Evolutionary conservation across 2,888 invertebrate species (phyloP).

Genomic region (Lasioglossum pauxillum): DNA sequence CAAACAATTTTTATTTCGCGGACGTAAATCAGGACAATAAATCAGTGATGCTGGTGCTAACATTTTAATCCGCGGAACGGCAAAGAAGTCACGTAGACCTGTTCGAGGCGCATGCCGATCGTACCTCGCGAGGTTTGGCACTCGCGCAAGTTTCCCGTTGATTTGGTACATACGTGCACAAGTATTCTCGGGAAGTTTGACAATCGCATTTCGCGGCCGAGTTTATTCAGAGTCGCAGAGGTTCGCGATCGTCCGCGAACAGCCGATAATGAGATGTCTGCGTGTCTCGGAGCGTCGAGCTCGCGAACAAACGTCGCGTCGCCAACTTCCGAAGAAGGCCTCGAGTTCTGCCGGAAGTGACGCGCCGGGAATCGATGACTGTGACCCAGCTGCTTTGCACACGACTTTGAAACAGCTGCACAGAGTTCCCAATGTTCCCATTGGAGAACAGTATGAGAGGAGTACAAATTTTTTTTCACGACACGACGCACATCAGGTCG

Average conservation of each 20-base stretch:
- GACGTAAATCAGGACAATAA: background rate
- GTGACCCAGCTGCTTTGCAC: background rate
- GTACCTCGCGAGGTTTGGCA: background rate
- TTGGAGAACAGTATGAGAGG: too few relatives aligned
- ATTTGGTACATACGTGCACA: background rate
- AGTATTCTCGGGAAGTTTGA: background rate
- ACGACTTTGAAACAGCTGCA: background rate
- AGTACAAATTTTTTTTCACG: too few relatives aligned
- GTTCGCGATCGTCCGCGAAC: background rate
- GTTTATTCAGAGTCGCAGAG: background rate
- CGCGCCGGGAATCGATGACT: background rate
- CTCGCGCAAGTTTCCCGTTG: background rate
- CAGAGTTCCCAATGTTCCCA: background rate
- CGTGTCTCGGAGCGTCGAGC: background rate
- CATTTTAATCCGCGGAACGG: background rate
- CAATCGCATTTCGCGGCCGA: background rate
- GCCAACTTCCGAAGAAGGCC: background rate
- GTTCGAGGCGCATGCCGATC: background rate
- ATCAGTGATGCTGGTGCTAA: background rate
- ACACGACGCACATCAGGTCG: background rate
- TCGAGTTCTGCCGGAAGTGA: background rate
- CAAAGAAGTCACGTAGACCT: background rate
- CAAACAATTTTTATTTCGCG: too few relatives aligned
- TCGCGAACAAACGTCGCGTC: background rate
- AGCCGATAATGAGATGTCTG: slow-evolving; percentile 3